Base-by-base conservation (phyloP, 2,888 invertebrate species). In the Halictus quadricinctus region DNA sequence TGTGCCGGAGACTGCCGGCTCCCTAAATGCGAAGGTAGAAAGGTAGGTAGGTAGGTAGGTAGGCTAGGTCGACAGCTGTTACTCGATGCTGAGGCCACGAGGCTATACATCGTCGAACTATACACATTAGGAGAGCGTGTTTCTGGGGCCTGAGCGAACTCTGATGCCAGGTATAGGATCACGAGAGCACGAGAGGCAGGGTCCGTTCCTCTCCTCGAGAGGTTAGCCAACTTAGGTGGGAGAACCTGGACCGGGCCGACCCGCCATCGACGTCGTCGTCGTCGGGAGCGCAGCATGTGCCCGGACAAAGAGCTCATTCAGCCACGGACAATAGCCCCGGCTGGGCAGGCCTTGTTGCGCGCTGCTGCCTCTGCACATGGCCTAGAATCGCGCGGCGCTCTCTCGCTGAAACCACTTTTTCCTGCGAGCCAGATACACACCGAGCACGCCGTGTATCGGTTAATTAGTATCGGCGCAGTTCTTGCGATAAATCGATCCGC, bases 301-400 rank as follows among this genome's bases (percentile, higher is more conserved):
- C 83, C 48, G 83, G 78, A 89, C 91, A 91, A 91, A 91, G 90
- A 86, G 84, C 87, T 85, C 87, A 90, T 91, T 91, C 90, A 91
- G 79, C 81, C 73, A 80, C 80, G 88, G 89, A 90, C 91, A 91
- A 91, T 91, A 85, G 88, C 79, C 85, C 85, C 84, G 84, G 74
- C 77, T 83, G 84, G 84, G 74, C 70, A 64, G 84, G 75, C 60
- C 60, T 43, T 54, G 83, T 74, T 72, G 79, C 78, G 78, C 77
- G 46, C 54, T 41, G 73, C 74, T 50, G 74, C 64, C 48, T 64
- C 80, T 43, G 72, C 81, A 81, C 80, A 81, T 70, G 72, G 58
- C 79, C 69, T 36, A 66, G 46, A 43, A 83, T 82, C 76, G 21
- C 25, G 29, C 41, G n/a, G 58, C 46, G 58, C 29, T 54, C 73